These are phyloP conservation scores for Lithophane leautieri DNA, from an alignment of 2,888 invertebrate species.

Conservation along the genomic window DNA sequence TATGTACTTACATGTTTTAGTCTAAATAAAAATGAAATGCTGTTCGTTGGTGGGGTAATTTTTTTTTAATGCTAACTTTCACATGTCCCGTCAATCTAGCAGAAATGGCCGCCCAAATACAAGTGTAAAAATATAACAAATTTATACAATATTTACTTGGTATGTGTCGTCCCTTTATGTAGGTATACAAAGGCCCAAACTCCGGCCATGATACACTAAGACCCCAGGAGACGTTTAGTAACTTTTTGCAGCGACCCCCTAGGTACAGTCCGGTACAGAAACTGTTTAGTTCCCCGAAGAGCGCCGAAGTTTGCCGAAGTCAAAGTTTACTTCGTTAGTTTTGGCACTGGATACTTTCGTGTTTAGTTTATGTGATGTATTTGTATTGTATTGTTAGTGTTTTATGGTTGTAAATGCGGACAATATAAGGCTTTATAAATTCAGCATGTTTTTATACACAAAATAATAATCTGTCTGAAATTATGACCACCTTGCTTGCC, in stretches of 20 bases:
- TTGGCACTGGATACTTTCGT: slow-evolving; percentile 59
- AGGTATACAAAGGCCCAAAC: slow-evolving; percentile 42
- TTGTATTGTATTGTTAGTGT: slow-evolving; percentile 45
- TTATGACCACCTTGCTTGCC: too few relatives aligned
- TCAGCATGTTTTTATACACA: background rate
- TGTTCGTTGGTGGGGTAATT: too few relatives aligned
- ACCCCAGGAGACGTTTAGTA: slow-evolving; percentile 63
- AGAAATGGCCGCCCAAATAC: slow-evolving; percentile 9
- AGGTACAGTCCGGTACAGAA: slow-evolving; percentile 57
- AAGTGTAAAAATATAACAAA: slow-evolving; percentile 37
- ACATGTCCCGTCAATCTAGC: background rate
- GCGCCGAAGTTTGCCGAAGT: slow-evolving; percentile 50
- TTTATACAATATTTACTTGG: slow-evolving; percentile 60
- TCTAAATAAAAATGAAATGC: too few relatives aligned
- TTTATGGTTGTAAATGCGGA: slow-evolving; percentile 2
- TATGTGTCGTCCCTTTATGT: slow-evolving; percentile 27
- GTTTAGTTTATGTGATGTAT: slow-evolving; percentile 41
- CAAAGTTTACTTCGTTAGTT: slow-evolving; percentile 62
- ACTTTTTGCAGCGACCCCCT: slow-evolving; percentile 61
- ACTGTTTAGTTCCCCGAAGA: slow-evolving; percentile 61
- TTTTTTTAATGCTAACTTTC: too few relatives aligned
- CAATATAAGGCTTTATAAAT: background rate
- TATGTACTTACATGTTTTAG: too few relatives aligned
- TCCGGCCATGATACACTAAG: slow-evolving; percentile 59
- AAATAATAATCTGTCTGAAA: background rate